Evolutionary conservation across 2,888 invertebrate genomes (phyloP).

Genomic region (Clitarchus hookeri): DNA sequence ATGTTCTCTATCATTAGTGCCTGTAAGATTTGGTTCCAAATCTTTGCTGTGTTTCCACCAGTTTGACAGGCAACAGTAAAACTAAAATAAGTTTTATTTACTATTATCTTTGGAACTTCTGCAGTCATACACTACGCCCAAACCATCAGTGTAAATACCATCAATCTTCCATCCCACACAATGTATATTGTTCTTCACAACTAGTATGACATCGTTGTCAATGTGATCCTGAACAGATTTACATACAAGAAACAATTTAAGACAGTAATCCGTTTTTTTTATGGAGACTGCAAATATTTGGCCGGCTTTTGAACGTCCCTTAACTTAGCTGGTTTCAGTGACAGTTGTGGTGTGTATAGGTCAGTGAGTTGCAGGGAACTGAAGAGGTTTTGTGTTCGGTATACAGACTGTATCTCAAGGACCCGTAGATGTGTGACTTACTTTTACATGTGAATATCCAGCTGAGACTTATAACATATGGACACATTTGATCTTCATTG

Average conservation of each 20-base stretch:
- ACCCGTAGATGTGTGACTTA: neutral
- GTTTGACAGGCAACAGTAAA: too few species aligned
- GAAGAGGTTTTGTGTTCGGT: neutral
- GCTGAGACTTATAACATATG: slow-evolving; percentile 18
- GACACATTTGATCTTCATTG: neutral
- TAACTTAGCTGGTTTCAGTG: slow-evolving; percentile 17
- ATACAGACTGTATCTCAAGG: slow-evolving; percentile 17
- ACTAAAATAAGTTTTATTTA: too few species aligned
- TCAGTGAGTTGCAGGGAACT: neutral
- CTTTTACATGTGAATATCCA: neutral
- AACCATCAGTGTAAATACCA: too few species aligned
- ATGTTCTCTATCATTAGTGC: too few species aligned
- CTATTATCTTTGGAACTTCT: too few species aligned
- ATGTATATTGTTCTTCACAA: neutral
- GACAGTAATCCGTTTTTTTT: neutral
- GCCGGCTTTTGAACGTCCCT: neutral
- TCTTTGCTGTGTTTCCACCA: too few species aligned
- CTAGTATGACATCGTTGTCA: slow-evolving; percentile 2
- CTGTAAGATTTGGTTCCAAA: too few species aligned
- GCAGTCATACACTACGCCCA: too few species aligned
- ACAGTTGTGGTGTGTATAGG: neutral
- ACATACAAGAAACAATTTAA: neutral
- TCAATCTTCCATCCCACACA: too few species aligned
- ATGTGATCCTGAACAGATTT: slow-evolving; percentile 7
- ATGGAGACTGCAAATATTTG: slow-evolving; percentile 10